These are phyloP conservation scores for Brenthis daphne DNA, from an alignment of 2,888 invertebrate genomes.

Conservation along the genomic window DNA sequence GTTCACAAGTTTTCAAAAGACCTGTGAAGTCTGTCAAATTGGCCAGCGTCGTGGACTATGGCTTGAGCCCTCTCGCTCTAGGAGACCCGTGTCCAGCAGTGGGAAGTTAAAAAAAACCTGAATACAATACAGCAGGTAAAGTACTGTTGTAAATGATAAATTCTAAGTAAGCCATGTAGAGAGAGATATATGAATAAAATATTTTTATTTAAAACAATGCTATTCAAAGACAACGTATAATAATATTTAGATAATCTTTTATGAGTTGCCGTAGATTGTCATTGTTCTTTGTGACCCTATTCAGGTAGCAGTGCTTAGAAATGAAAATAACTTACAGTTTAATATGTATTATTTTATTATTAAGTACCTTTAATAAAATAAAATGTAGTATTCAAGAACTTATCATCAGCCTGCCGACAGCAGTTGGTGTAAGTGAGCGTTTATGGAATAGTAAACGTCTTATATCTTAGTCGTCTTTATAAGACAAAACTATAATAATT, in stretches of 20 bases:
- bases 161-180: too few species aligned
- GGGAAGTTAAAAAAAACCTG: too few species aligned
- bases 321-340: slow-evolving; percentile 23
- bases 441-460: not conserved
- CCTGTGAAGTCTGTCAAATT: too few species aligned
- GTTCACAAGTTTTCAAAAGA: too few species aligned
- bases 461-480: too few species aligned
- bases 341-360: slow-evolving; percentile 21
- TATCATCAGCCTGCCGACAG: slow-evolving; percentile 25
- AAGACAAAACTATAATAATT: too few species aligned
- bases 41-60: too few species aligned
- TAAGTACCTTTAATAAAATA: slow-evolving; percentile 17
- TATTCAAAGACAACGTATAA: slow-evolving; percentile 14
- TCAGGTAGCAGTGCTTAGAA: slow-evolving; percentile 10
- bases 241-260: slow-evolving; percentile 9
- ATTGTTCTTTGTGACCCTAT: slow-evolving; percentile 6
- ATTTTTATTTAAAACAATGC: slow-evolving; percentile 11
- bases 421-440: slow-evolving; percentile 32
- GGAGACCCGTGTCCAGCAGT: too few species aligned
- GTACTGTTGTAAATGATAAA: too few species aligned
- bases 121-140: too few species aligned
- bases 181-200: not conserved
- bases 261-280: not conserved
- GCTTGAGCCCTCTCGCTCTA: too few species aligned
- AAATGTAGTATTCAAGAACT: slow-evolving; percentile 23